These are phyloP conservation scores for Calidris pygmaea DNA, from an alignment of 2,113 vertebrate genomes.

Conservation along the genomic window DNA sequence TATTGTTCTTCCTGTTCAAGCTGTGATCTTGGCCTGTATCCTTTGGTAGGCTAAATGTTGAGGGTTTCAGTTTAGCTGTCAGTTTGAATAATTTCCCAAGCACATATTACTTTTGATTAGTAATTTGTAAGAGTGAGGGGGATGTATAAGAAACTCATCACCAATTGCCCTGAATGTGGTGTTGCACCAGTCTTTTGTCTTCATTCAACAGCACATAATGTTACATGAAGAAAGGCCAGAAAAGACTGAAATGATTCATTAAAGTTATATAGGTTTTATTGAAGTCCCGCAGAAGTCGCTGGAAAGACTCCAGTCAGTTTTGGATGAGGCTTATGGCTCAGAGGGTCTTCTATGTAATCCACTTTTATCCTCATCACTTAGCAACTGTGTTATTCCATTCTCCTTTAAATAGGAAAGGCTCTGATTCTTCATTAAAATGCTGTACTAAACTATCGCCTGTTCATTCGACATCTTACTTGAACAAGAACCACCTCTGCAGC, in stretches of 20 bases:
- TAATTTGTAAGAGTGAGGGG: background rate
- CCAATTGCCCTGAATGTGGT: background rate
- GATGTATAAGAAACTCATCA: background rate
- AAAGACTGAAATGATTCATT: background rate
- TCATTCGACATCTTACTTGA: background rate
- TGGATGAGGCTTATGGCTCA: background rate
- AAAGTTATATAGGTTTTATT: background rate
- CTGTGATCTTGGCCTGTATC: slow-evolving; percentile 1
- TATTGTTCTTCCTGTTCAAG: slow-evolving; percentile 12
- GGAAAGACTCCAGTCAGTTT: slow-evolving; percentile 1
- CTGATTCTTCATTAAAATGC: background rate
- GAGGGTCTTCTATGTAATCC: background rate
- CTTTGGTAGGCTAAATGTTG: background rate
- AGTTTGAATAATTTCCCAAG: slow-evolving; percentile 15
- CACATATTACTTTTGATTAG: background rate
- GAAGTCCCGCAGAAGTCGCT: background rate
- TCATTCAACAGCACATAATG: background rate
- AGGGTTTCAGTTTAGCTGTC: background rate
- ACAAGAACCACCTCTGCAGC: background rate
- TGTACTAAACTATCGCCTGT: background rate
- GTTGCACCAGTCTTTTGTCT: background rate
- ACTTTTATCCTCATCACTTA: slow-evolving; percentile 21
- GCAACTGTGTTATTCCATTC: background rate
- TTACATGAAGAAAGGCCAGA: background rate
- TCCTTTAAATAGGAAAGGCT: background rate